These are phyloP conservation scores for Minunthozetes semirufus DNA, from an alignment of 2,888 invertebrate genomes.

Conservation along the genomic window DNA sequence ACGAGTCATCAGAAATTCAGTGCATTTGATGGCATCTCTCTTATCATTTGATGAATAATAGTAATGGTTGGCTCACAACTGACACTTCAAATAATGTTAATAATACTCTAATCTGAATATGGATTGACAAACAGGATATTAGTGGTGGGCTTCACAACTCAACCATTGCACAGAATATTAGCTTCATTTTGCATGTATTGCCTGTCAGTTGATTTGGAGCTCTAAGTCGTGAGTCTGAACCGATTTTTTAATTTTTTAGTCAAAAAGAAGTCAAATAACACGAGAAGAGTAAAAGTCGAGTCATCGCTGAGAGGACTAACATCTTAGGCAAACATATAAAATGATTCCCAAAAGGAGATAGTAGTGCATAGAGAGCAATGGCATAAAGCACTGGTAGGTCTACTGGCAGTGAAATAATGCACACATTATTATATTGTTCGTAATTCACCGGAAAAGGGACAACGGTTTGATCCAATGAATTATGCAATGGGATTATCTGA, in stretches of 20 bases:
- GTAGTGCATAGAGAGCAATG: background rate
- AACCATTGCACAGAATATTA: background rate
- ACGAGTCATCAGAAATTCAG: background rate
- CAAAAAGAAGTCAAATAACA: background rate
- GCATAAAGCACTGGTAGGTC: background rate
- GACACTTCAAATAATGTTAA: background rate
- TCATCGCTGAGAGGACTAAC: background rate
- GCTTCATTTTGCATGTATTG: background rate
- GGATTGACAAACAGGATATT: slow-evolving; percentile 4
- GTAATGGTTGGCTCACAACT: background rate
- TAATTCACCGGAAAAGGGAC: slow-evolving; percentile 31
- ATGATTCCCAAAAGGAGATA: background rate
- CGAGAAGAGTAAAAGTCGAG: background rate
- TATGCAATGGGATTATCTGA: slow-evolving; percentile 34
- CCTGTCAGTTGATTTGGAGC: background rate
- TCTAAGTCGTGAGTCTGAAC: too few relatives aligned
- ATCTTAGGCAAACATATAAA: background rate
- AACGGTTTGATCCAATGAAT: slow-evolving; percentile 31
- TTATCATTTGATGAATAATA: background rate
- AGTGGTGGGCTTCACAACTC: background rate
- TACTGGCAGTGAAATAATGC: background rate
- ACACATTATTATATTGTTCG: slow-evolving; percentile 9
- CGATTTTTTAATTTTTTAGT: background rate
- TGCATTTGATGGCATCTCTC: background rate
- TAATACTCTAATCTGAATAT: background rate